Conservation (phyloP, 2,888 invertebrate genomes). For the Bembecia ichneumoniformis region DNA sequence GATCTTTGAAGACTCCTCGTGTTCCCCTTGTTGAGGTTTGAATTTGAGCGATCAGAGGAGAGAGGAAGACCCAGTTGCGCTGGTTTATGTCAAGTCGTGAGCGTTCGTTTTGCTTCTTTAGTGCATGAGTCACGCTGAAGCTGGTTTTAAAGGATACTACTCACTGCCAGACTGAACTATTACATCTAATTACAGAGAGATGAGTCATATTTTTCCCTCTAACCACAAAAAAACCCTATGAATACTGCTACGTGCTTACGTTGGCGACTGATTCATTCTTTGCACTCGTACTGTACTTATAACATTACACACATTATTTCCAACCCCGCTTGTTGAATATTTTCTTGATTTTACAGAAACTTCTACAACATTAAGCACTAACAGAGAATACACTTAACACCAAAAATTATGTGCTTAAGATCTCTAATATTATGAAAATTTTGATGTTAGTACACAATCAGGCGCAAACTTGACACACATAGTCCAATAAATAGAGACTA, state of each 20-base stretch:
- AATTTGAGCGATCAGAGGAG: conserved; percentile 11
- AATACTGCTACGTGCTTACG: background rate
- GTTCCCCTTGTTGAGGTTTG: conserved; percentile 8
- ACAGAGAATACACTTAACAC: too few species aligned
- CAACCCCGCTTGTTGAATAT: too few species aligned
- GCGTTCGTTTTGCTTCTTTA: conserved; percentile 39
- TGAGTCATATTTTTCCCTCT: conserved; percentile 1
- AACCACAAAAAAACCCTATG: background rate
- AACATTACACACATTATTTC: background rate
- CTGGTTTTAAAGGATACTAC: conserved; percentile 17
- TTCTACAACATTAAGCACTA: too few species aligned
- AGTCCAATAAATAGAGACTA: too few species aligned
- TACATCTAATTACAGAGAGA: background rate
- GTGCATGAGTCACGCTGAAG: conserved; percentile 41
- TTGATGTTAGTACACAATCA: too few species aligned
- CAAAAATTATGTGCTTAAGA: too few species aligned
- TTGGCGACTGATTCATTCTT: background rate
- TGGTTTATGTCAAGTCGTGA: conserved; percentile 28
- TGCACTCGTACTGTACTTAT: background rate
- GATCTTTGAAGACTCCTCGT: conserved; percentile 17
- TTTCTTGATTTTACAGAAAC: too few species aligned
- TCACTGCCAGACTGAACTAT: conserved; percentile 12
- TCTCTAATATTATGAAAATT: too few species aligned
- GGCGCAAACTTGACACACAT: too few species aligned
- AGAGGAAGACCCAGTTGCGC: conserved; percentile 23